Evolutionary conservation across 2,888 invertebrate genomes (phyloP).

Genomic region (Callinectes sapidus): DNA sequence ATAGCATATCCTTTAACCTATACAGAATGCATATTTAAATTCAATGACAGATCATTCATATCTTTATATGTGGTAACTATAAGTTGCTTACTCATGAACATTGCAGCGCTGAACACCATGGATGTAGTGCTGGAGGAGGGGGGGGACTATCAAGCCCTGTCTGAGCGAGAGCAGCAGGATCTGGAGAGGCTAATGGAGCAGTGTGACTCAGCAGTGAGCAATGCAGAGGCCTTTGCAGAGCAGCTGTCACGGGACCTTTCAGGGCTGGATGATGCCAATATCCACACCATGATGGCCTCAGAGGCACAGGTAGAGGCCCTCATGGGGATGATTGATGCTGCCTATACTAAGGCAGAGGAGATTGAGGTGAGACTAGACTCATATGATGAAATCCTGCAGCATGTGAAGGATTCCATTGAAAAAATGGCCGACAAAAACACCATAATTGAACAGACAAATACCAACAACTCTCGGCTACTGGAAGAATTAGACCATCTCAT

Average conservation of each 20-base stretch:
- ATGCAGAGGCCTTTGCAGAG: conserved; percentile 85
- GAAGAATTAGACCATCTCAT: conserved; percentile 87
- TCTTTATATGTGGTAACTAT: background rate
- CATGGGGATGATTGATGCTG: conserved; percentile 85
- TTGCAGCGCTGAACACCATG: conserved; percentile 58
- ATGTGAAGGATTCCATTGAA: conserved; percentile 91
- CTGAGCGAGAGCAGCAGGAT: conserved; percentile 89
- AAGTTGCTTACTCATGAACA: background rate
- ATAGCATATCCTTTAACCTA: background rate
- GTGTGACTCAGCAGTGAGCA: conserved; percentile 91
- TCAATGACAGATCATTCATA: background rate
- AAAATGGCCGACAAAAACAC: conserved; percentile 93
- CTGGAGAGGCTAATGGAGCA: conserved; percentile 88
- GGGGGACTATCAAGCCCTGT: conserved; percentile 86
- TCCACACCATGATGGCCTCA: conserved; percentile 93
- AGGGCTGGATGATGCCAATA: conserved; percentile 90
- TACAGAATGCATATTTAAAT: background rate
- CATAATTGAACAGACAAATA: conserved; percentile 89
- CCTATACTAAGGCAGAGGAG: conserved; percentile 84
- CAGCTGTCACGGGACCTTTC: conserved; percentile 89
- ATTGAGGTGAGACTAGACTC: conserved; percentile 83
- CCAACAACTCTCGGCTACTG: conserved; percentile 87
- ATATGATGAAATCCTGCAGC: conserved; percentile 88
- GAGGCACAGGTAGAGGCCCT: conserved; percentile 85
- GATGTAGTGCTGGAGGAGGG: conserved; percentile 66